Conservation (phyloP, 2,888 invertebrate genomes). For the Chymomyza procnemis region DNA sequence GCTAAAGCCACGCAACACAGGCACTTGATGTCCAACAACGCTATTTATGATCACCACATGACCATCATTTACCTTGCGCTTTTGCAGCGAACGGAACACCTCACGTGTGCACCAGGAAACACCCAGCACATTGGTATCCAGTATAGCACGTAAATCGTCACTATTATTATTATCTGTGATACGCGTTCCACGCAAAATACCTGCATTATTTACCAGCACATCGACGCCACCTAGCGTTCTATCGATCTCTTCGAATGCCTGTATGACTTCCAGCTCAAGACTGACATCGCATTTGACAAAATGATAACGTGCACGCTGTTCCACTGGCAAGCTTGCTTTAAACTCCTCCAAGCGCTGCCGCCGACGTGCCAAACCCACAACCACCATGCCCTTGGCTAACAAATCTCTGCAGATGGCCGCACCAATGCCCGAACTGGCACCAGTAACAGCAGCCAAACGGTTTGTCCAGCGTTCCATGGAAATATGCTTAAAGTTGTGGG, state of each 20-base stretch:
- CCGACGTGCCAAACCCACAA: slow-evolving; percentile 80
- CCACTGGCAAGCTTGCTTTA: slow-evolving; percentile 38
- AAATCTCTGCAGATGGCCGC: slow-evolving; percentile 78
- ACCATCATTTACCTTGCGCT: slow-evolving; percentile 79
- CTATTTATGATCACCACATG: slow-evolving; percentile 80
- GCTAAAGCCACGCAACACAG: slow-evolving; percentile 55
- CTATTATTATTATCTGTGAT: slow-evolving; percentile 49
- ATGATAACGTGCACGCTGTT: slow-evolving; percentile 72
- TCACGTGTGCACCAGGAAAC: slow-evolving; percentile 79
- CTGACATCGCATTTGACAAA: slow-evolving; percentile 80
- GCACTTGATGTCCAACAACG: slow-evolving; percentile 74
- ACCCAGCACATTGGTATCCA: slow-evolving; percentile 80
- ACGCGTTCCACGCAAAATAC: slow-evolving; percentile 32
- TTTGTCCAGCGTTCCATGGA: slow-evolving; percentile 82
- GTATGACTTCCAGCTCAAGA: slow-evolving; percentile 80
- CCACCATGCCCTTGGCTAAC: slow-evolving; percentile 79
- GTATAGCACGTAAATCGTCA: slow-evolving; percentile 58
- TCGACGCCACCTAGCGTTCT: slow-evolving; percentile 80
- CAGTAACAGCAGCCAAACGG: slow-evolving; percentile 82
- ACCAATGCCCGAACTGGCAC: slow-evolving; percentile 83
- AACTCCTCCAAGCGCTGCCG: slow-evolving; percentile 76
- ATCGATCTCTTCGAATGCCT: slow-evolving; percentile 80
- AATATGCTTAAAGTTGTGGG: too few species aligned
- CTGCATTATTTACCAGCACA: slow-evolving; percentile 82
- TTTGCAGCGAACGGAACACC: slow-evolving; percentile 79